Conservation (phyloP, 2,113 vertebrate genomes). For the Mormyrus iriodes region DNA sequence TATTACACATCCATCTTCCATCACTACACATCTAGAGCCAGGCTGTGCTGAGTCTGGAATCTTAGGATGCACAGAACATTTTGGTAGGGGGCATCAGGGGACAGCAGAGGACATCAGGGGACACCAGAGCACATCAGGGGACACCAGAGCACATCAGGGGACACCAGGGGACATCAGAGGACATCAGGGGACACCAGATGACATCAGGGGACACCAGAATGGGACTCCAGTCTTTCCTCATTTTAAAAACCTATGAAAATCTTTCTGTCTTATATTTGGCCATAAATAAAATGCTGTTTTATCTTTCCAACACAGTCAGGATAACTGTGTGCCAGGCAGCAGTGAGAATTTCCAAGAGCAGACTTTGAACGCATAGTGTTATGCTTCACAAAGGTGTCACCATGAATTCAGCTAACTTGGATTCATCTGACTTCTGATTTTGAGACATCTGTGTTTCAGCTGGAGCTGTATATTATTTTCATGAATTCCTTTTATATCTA, state of each 20-base stretch:
- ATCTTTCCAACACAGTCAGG: background rate
- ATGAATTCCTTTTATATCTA: background rate
- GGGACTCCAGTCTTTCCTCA: background rate
- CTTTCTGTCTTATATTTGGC: background rate
- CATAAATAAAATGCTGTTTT: background rate
- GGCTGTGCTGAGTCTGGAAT: background rate
- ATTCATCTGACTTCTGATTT: background rate
- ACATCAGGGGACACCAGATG: background rate
- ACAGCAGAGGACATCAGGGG: background rate
- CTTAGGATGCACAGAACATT: background rate
- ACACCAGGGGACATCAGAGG: background rate
- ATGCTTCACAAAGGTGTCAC: background rate
- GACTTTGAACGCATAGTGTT: background rate
- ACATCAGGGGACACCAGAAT: background rate
- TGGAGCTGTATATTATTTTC: background rate
- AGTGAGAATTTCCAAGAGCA: background rate
- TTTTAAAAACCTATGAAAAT: background rate
- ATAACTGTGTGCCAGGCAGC: background rate
- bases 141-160: no score
- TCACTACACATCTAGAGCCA: background rate
- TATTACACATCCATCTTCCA: background rate
- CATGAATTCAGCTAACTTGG: background rate
- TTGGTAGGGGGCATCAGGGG: background rate
- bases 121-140: background rate
- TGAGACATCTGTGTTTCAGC: background rate